Conservation (phyloP, 2,797 vertebrate genomes). For the Scyliorhinus canicula region DNA sequence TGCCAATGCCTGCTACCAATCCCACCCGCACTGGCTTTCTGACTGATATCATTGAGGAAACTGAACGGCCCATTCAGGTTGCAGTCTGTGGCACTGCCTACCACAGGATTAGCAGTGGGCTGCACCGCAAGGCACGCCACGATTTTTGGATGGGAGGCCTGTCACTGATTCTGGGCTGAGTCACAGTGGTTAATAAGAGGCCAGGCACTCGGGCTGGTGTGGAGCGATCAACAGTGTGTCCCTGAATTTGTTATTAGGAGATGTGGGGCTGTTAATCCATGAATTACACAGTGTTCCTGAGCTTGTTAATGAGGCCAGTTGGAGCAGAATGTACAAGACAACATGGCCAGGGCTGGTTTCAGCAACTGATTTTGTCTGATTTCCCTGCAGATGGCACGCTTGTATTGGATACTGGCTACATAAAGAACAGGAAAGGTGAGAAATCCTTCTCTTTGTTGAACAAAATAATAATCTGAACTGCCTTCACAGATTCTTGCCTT, state of each 20-base stretch:
- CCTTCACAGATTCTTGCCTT: neutral
- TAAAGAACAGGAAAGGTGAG: slow-evolving; percentile 78
- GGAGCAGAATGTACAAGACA: neutral
- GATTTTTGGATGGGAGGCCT: neutral
- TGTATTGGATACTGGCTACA: slow-evolving; percentile 70
- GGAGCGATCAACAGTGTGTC: neutral
- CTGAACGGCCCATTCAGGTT: neutral
- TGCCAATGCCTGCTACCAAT: neutral
- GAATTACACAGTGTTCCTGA: neutral
- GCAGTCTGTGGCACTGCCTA: neutral
- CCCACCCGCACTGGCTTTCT: neutral
- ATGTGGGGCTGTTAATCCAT: neutral
- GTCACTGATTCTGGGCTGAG: neutral
- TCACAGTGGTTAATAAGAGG: neutral
- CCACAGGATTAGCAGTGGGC: neutral
- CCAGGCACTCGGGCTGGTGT: neutral
- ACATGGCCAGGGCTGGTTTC: neutral
- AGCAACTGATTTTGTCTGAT: neutral
- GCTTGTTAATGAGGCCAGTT: neutral
- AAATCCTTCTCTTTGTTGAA: neutral
- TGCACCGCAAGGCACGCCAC: neutral
- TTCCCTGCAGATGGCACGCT: slow-evolving; percentile 75
- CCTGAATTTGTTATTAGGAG: neutral
- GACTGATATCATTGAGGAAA: neutral
- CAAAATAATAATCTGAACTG: neutral